phyloP scores from a whole-genome alignment of 1,140 invertebrate genomes.

The Drosophila tsacasi region DNA sequence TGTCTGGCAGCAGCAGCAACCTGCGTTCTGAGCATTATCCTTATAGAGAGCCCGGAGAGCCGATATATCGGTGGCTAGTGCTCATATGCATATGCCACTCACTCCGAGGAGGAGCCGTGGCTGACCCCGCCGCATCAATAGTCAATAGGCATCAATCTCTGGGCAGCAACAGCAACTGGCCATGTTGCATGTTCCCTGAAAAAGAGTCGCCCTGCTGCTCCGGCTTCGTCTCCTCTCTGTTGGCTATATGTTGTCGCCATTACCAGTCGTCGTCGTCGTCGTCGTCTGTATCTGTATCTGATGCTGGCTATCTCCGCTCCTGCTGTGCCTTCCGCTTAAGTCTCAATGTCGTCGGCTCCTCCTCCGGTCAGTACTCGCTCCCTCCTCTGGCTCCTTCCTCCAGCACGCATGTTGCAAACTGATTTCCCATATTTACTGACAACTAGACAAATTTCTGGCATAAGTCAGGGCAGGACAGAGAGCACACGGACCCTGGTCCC shows the following conservation, averaged over 20 bases:
- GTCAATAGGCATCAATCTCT: slow-evolving; percentile 82
- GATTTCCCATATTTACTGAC: slow-evolving; percentile 85
- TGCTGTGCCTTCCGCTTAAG: slow-evolving; percentile 84
- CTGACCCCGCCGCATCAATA: slow-evolving; percentile 71
- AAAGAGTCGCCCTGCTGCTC: slow-evolving; percentile 15
- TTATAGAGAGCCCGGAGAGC: slow-evolving; percentile 47
- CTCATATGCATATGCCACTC: slow-evolving; percentile 81
- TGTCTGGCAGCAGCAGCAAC: slow-evolving; percentile 43
- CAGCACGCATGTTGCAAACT: slow-evolving; percentile 81
- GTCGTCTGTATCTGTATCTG: slow-evolving; percentile 69
- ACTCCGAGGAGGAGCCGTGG: slow-evolving; percentile 19
- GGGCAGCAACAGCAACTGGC: slow-evolving; percentile 46
- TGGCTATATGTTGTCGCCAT: slow-evolving; percentile 74
- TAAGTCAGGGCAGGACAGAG: slow-evolving; percentile 73
- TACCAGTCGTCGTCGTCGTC: slow-evolving; percentile 53
- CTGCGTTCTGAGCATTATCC: slow-evolving; percentile 74
- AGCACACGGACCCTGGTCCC: slow-evolving; percentile 4
- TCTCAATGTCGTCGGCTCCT: slow-evolving; percentile 71
- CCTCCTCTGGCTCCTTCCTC: background rate
- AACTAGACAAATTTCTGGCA: slow-evolving; percentile 85
- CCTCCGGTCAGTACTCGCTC: background rate
- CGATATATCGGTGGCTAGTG: slow-evolving; percentile 44
- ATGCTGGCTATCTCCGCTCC: slow-evolving; percentile 84
- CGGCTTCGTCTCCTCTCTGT: background rate
- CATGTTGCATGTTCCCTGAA: slow-evolving; percentile 66